phyloP scores from a whole-genome alignment of 53 echinoderm and acorn worm species.

The Patiria pectinifera region DNA sequence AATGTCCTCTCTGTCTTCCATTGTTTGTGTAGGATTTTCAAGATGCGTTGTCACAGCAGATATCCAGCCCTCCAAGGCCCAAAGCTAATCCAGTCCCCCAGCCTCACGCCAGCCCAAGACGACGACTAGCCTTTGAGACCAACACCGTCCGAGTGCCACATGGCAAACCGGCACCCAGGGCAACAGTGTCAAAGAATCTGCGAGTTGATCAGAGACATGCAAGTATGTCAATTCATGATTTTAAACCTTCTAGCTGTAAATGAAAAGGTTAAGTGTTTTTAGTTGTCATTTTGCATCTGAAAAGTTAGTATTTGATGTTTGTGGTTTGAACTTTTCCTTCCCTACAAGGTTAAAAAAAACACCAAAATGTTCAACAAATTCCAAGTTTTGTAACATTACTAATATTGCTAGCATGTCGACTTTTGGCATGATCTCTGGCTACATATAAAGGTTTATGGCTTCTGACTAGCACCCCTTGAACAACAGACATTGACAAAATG shows the following conservation, averaged over 20 bases:
- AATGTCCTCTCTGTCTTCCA: background rate
- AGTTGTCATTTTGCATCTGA: background rate
- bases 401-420: background rate
- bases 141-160: background rate
- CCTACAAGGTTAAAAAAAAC: no score
- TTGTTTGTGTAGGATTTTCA: constrained; percentile 33
- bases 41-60: constrained; percentile 38
- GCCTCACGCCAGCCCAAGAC: background rate
- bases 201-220: background rate
- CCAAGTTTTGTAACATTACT: background rate
- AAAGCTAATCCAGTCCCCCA: background rate
- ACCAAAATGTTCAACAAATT: background rate
- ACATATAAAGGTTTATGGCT: no score
- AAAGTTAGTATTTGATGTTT: no score
- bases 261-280: background rate
- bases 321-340: no score
- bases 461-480: no score
- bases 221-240: background rate
- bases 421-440: no score
- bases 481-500: no score
- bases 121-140: constrained; percentile 44
- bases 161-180: background rate
- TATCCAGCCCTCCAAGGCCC: constrained; percentile 25
- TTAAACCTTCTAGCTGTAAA: background rate
- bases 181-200: background rate